Percentiles rank a stretch among this genome's conserved stretches.
phyloP scores from a whole-genome alignment of 2,888 invertebrate species.

The Herminia tarsipennalis region DNA sequence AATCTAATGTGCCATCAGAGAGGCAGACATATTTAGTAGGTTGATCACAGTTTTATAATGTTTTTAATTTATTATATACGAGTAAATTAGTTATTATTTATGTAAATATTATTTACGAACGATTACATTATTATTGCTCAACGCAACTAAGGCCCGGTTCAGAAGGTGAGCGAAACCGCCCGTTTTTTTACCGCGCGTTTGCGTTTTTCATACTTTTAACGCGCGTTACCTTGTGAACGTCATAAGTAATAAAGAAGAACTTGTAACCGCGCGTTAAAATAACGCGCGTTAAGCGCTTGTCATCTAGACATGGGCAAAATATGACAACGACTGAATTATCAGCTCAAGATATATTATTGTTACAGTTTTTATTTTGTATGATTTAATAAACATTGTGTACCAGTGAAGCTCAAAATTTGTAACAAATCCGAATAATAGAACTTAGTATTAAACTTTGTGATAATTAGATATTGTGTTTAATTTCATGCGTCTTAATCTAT shows the following conservation, averaged over 20 bases:
- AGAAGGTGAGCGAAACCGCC: too few relatives aligned
- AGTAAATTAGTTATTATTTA: slow-evolving; percentile 24
- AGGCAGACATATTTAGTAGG: slow-evolving; percentile 62
- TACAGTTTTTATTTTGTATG: not conserved
- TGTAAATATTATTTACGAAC: slow-evolving; percentile 30
- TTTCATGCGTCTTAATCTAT: too few relatives aligned
- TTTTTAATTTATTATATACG: slow-evolving; percentile 34
- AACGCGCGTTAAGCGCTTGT: too few relatives aligned
- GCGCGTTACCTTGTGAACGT: too few relatives aligned
- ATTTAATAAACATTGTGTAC: slow-evolving; percentile 13
- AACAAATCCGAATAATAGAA: slow-evolving; percentile 22
- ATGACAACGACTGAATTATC: not conserved
- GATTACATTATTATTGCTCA: slow-evolving; percentile 4
- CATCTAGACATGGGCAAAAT: too few relatives aligned
- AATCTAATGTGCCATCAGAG: slow-evolving; percentile 74
- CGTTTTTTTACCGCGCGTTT: too few relatives aligned
- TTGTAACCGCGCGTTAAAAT: too few relatives aligned
- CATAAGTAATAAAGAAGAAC: too few relatives aligned
- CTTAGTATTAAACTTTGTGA: slow-evolving; percentile 46
- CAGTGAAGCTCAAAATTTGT: slow-evolving; percentile 17
- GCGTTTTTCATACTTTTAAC: too few relatives aligned
- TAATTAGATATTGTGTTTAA: slow-evolving; percentile 26
- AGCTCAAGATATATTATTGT: not conserved
- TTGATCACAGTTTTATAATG: slow-evolving; percentile 41
- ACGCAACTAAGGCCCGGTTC: not conserved